Evolutionary conservation across 2,113 vertebrate species (phyloP).

Genomic region (Scomber scombrus): DNA sequence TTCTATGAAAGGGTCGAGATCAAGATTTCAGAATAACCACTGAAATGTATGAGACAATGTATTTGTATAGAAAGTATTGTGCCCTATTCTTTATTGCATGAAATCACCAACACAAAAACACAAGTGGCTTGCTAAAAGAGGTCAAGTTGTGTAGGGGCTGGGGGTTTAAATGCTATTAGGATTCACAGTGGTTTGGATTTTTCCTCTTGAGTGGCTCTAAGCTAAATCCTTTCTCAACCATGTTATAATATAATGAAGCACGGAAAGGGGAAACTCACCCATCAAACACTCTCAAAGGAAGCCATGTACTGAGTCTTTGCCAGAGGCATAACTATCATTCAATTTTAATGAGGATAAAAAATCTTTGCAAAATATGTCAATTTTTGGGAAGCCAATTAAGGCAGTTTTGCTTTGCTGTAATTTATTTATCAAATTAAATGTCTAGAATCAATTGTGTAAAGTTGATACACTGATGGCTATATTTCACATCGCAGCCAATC

Average conservation of each 20-base stretch:
- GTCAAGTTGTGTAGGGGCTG: constrained; percentile 38
- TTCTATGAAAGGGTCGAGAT: background rate
- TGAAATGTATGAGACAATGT: background rate
- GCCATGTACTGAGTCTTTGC: constrained; percentile 33
- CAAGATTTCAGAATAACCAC: background rate
- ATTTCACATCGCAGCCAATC: too few relatives aligned
- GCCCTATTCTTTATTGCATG: constrained; percentile 11
- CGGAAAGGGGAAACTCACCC: constrained; percentile 11
- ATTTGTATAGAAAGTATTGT: background rate
- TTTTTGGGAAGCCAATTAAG: too few relatives aligned
- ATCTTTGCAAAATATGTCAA: too few relatives aligned
- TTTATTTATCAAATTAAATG: too few relatives aligned
- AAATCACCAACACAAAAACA: constrained; percentile 18
- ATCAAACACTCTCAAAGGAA: constrained; percentile 42
- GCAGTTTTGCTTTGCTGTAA: too few relatives aligned
- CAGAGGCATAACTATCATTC: background rate
- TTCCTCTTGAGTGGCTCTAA: constrained; percentile 33
- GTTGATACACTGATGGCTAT: too few relatives aligned
- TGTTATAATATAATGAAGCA: constrained; percentile 46
- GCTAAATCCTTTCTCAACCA: constrained; percentile 44
- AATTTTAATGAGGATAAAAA: constrained; percentile 8
- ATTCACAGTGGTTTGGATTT: constrained; percentile 35
- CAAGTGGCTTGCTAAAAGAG: constrained; percentile 49
- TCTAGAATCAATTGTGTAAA: too few relatives aligned
- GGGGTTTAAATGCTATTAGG: constrained; percentile 41